phyloP scores from a whole-genome alignment of 2,888 invertebrate genomes.

The Emmelina monodactyla region DNA sequence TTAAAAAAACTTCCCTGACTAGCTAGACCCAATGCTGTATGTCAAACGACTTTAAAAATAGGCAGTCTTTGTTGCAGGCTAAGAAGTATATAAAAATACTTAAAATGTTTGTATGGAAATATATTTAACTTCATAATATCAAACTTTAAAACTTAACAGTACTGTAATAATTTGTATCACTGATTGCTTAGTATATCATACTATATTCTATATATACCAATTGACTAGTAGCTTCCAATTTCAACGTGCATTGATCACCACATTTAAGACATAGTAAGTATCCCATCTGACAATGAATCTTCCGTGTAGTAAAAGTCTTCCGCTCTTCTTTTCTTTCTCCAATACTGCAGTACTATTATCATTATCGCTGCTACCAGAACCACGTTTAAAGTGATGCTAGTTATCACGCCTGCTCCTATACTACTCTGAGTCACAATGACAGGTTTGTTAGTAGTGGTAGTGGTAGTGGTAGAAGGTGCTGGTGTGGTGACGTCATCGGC shows the following conservation, averaged over 20 bases:
- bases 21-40: too few relatives aligned
- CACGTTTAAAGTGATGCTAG: constrained; percentile 35
- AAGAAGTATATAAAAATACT: too few relatives aligned
- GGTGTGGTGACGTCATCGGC: neutral
- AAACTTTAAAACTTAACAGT: too few relatives aligned
- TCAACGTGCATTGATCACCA: neutral
- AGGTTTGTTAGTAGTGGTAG: neutral
- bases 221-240: neutral
- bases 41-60: too few relatives aligned
- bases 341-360: constrained; percentile 22
- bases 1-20: too few relatives aligned
- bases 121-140: too few relatives aligned
- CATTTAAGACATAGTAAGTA: constrained; percentile 7
- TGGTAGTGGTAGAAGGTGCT: neutral
- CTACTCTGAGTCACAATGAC: neutral
- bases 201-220: too few relatives aligned
- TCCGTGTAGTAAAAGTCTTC: constrained; percentile 27
- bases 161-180: too few relatives aligned
- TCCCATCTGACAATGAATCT: constrained; percentile 18
- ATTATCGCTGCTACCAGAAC: constrained; percentile 24
- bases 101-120: too few relatives aligned
- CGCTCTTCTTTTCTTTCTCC: constrained; percentile 27
- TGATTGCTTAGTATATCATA: too few relatives aligned
- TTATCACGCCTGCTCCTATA: constrained; percentile 20
- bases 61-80: too few relatives aligned